phyloP scores from a whole-genome alignment of 2,113 vertebrate genomes.

The Numida meleagris region DNA sequence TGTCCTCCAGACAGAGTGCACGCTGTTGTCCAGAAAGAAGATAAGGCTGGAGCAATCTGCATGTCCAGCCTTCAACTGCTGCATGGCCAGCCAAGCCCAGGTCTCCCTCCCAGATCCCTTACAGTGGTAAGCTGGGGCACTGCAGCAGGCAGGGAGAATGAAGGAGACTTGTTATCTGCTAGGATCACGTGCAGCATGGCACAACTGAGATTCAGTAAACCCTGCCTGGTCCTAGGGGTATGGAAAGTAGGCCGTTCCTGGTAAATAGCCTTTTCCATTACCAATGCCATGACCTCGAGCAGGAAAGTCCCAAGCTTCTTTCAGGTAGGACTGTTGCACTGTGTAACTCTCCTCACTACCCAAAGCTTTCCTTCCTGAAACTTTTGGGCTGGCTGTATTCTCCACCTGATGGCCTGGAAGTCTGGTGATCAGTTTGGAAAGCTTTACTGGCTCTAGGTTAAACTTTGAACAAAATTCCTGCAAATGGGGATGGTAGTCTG shows the following conservation, averaged over 20 bases:
- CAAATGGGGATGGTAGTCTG: background rate
- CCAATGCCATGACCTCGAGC: background rate
- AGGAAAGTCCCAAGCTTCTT: background rate
- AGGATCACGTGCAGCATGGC: background rate
- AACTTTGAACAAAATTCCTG: background rate
- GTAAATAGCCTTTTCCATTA: background rate
- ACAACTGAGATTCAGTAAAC: background rate
- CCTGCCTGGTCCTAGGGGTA: background rate
- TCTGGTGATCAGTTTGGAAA: background rate
- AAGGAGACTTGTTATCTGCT: background rate
- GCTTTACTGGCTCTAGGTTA: background rate
- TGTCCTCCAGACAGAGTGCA: background rate
- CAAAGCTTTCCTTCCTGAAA: background rate
- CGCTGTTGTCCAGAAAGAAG: background rate
- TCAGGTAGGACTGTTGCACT: rapidly evolving
- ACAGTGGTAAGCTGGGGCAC: background rate
- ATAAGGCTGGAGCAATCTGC: background rate
- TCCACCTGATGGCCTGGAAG: background rate
- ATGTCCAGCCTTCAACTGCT: background rate
- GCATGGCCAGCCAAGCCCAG: rapidly evolving
- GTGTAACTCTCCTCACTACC: background rate
- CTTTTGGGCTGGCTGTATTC: background rate
- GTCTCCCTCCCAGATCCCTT: background rate
- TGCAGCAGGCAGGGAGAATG: background rate
- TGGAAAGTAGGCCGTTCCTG: background rate